Evolutionary conservation across 2,113 vertebrate genomes (phyloP), one percentile per base, ranked within the genome.

Genomic region (Lontra canadensis): DNA sequence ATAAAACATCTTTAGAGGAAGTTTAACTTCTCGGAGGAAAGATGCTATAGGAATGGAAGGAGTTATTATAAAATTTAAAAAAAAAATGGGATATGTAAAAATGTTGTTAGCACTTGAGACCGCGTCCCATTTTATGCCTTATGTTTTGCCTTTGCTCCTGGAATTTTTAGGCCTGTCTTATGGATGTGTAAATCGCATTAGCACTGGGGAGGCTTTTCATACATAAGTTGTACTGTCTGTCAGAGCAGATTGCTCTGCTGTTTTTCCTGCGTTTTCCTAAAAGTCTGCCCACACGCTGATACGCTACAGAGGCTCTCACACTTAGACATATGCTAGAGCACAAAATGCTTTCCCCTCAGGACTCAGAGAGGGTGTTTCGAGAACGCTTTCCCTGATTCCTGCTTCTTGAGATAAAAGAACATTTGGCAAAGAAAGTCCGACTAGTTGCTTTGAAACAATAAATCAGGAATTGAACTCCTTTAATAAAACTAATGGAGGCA

Each of bases 211-310:
- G 42, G 71, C 39, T 96, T 65, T 84, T 91, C 79, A 36, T 79
- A 17, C 69, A 6, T 55, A 76, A 83, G 9, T 26, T 47, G n/a
- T 88, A 73, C 92, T 79, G 89, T 83, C 65, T 84, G 63, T 6
- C 0, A 42, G 69, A 71, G 6, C 44, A 44, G 86, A 93, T 69
- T 69, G 92, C 65, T 47, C 67, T 52, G 55, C 63, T n/a, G 29
- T 93, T 91, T 57, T 47, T 81, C 73, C 29, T 82, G 52, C 31
- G 2, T 78, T 61, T 97, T 97, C 95, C 97, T 97, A 88, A 93
- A 97, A 95, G 94, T 69, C 96, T 98, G 92, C 95, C 94, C 52
- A 90, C 92, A 93, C 65, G 61, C 81, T 63, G 90, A 71, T 96
- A 86, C 36, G 95, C 76, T 87, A 76, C 95, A 71, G 94, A 96